Evolutionary conservation across 1,140 invertebrate species (phyloP).

Genomic region (Musca domestica): DNA sequence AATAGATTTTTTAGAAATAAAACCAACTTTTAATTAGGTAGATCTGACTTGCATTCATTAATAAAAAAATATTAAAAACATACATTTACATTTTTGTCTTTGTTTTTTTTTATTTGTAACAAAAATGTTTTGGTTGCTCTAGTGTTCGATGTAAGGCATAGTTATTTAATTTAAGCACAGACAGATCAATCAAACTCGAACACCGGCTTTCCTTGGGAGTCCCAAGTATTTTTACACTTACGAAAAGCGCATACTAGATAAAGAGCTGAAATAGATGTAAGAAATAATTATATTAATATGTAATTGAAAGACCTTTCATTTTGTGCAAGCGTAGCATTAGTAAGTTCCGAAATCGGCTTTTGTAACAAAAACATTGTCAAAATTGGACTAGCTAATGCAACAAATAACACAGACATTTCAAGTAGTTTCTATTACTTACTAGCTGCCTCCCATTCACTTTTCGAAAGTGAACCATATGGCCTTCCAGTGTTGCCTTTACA

Average conservation of each 20-base stretch:
- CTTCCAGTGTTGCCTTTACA: constrained; percentile 32
- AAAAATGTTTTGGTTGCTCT: constrained; percentile 5
- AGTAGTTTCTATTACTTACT: constrained; percentile 60
- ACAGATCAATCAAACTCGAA: constrained; percentile 51
- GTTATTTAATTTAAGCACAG: background rate
- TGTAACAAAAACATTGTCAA: too few species aligned
- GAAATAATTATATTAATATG: constrained; percentile 13
- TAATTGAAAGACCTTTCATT: background rate
- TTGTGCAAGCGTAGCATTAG: background rate
- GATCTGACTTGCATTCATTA: too few species aligned
- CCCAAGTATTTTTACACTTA: constrained; percentile 69
- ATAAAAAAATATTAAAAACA: too few species aligned
- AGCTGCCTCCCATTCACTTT: constrained; percentile 90
- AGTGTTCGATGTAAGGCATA: background rate
- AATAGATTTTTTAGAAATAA: background rate
- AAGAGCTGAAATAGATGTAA: constrained; percentile 64
- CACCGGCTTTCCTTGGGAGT: constrained; percentile 61
- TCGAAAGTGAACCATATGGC: constrained; percentile 78
- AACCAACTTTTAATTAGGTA: background rate
- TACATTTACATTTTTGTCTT: too few species aligned
- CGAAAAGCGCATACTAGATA: constrained; percentile 84
- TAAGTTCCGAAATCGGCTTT: too few species aligned
- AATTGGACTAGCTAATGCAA: too few species aligned
- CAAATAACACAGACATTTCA: too few species aligned
- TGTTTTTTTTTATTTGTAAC: constrained; percentile 5